Evolutionary conservation across 2,113 vertebrate genomes (phyloP).

Genomic region (Ceyx melanurus): DNA sequence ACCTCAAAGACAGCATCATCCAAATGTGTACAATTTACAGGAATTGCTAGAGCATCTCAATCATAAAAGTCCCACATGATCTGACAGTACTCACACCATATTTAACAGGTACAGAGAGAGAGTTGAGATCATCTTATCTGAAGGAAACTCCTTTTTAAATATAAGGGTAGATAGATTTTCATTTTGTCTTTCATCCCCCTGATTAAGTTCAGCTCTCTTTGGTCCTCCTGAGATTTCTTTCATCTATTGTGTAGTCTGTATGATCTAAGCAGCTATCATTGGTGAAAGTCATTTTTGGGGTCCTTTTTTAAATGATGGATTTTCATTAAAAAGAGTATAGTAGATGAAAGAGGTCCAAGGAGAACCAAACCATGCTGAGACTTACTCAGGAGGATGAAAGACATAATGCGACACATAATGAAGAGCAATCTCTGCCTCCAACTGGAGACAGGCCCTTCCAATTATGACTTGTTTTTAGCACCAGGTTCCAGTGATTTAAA

Average conservation of each 20-base stretch:
- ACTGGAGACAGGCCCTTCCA: conserved; percentile 30
- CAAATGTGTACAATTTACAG: conserved; percentile 53
- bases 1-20: conserved; percentile 32
- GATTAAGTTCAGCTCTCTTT: conserved; percentile 53
- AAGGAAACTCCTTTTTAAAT: conserved; percentile 64
- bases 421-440: conserved; percentile 18
- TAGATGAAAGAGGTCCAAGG: conserved; percentile 49
- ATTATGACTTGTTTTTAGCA: conserved; percentile 38
- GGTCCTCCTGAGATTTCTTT: conserved; percentile 57
- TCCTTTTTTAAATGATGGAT: conserved; percentile 45
- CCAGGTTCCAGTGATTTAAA: background rate
- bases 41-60: conserved; percentile 19
- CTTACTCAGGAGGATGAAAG: conserved; percentile 38
- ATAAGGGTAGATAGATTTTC: conserved; percentile 42
- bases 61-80: conserved; percentile 46
- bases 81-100: conserved; percentile 24
- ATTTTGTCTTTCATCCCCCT: conserved; percentile 56
- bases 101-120: conserved; percentile 56
- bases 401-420: conserved; percentile 43
- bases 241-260: conserved; percentile 33
- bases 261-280: conserved; percentile 46
- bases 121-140: conserved; percentile 14
- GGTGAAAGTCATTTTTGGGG: background rate
- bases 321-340: conserved; percentile 42
- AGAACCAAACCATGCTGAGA: conserved; percentile 47